Percentiles rank a stretch among this genome's conserved stretches.
These are phyloP conservation scores for Aphelinus atriplicis DNA, from an alignment of 1,140 invertebrate genomes.

Conservation along the genomic window DNA sequence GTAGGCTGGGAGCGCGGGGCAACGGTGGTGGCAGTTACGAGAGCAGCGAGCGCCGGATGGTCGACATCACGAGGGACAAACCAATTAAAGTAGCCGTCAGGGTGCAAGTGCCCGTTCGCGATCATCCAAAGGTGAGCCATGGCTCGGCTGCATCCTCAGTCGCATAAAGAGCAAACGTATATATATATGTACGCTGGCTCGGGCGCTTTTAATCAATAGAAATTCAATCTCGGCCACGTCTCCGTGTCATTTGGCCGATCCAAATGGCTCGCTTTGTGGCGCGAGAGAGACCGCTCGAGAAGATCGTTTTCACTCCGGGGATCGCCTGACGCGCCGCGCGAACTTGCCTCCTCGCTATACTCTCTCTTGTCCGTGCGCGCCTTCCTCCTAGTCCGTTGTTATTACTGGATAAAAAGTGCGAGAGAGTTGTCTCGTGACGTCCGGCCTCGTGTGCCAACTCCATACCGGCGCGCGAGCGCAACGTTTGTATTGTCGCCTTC, in stretches of 20 bases:
- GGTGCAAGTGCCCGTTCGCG: constrained; percentile 85
- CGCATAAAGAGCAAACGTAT: no score
- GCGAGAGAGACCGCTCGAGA: no score
- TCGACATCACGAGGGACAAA: constrained; percentile 87
- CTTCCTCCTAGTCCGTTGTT: background rate
- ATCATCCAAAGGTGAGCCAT: constrained; percentile 83
- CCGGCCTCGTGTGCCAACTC: background rate
- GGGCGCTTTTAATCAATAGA: no score
- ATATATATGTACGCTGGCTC: no score
- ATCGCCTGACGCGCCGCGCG: no score
- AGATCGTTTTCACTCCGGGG: no score
- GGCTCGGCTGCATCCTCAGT: no score
- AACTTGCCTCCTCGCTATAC: no score
- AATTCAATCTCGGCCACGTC: no score
- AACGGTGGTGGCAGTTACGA: constrained; percentile 50
- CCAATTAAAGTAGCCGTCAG: constrained; percentile 84
- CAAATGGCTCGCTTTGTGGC: no score
- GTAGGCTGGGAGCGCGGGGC: constrained; percentile 31
- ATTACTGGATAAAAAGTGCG: background rate
- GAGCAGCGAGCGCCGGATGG: constrained; percentile 70
- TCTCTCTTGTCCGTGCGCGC: background rate
- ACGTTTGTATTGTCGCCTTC: background rate
- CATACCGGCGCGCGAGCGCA: no score
- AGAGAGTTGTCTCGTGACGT: background rate
- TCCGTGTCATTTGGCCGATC: no score